Evolutionary conservation across 1,140 invertebrate species (phyloP).

Genomic region (Coelopa frigida): DNA sequence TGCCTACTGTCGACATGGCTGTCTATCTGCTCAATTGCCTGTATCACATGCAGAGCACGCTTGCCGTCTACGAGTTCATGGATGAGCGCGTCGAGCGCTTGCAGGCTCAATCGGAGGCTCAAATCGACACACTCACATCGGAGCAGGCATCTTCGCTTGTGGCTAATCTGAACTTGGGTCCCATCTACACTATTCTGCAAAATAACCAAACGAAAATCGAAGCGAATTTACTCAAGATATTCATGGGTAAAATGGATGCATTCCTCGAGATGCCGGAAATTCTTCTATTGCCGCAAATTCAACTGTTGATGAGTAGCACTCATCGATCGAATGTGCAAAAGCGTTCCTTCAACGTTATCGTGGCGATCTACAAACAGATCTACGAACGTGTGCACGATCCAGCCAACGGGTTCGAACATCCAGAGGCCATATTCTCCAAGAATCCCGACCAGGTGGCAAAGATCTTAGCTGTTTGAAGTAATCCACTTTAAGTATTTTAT

Average conservation of each 20-base stretch:
- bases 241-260: constrained; percentile 74
- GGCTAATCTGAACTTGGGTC: constrained; percentile 80
- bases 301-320: constrained; percentile 68
- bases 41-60: constrained; percentile 82
- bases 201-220: constrained; percentile 85
- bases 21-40: constrained; percentile 93
- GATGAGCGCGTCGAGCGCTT: constrained; percentile 84
- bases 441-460: constrained; percentile 60
- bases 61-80: constrained; percentile 85
- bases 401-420: constrained; percentile 61
- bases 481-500: too few relatives aligned
- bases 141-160: constrained; percentile 91
- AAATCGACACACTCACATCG: constrained; percentile 88
- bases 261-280: constrained; percentile 73
- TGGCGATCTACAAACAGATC: constrained; percentile 81
- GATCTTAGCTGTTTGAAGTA: constrained; percentile 21
- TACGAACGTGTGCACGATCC: constrained; percentile 57
- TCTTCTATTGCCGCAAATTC: constrained; percentile 75
- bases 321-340: constrained; percentile 70
- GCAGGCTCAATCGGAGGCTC: constrained; percentile 84
- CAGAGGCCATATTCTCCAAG: constrained; percentile 53
- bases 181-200: constrained; percentile 89
- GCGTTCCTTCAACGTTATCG: constrained; percentile 76
- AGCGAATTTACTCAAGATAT: constrained; percentile 73
- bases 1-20: constrained; percentile 88